Conservation (phyloP, 92 coral and sea anemone species). For the Porites rus region DNA sequence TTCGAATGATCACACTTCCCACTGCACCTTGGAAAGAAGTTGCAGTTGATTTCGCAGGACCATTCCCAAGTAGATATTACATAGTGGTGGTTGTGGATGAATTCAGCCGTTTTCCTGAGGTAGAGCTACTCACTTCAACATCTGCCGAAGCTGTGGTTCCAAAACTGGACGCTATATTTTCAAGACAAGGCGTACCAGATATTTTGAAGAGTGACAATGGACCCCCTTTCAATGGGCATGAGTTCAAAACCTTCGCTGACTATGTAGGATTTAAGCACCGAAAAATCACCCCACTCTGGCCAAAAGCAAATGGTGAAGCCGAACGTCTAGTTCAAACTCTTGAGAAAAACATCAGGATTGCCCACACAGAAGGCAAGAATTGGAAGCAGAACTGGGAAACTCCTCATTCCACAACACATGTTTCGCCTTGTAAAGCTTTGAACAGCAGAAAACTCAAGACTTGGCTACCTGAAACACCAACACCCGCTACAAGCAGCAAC, state of each 20-base stretch:
- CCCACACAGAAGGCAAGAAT: conserved; percentile 39
- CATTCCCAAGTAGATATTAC: conserved; percentile 73
- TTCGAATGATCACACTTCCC: conserved; percentile 50
- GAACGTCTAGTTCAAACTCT: conserved; percentile 9
- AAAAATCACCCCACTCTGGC: conserved; percentile 18
- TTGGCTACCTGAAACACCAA: conserved; percentile 39
- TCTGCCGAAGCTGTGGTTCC: background rate
- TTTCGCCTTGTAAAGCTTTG: conserved; percentile 22
- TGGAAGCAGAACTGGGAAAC: conserved; percentile 62
- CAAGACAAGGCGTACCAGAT: too few relatives aligned
- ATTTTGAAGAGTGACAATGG: too few relatives aligned
- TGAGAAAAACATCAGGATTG: conserved; percentile 9
- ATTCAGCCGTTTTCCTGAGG: conserved; percentile 66
- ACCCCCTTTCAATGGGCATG: background rate
- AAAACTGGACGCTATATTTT: too few relatives aligned
- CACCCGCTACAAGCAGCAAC: conserved; percentile 12
- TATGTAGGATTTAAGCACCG: conserved; percentile 53
- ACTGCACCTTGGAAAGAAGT: conserved; percentile 64
- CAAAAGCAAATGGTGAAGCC: conserved; percentile 11
- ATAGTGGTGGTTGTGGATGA: conserved; percentile 54
- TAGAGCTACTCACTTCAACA: conserved; percentile 56
- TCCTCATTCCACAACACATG: conserved; percentile 57
- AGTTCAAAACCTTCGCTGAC: conserved; percentile 51
- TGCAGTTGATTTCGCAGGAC: conserved; percentile 54
- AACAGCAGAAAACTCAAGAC: background rate